phyloP scores from a whole-genome alignment of 2,888 invertebrate genomes.

The Bellardia bayeri region DNA sequence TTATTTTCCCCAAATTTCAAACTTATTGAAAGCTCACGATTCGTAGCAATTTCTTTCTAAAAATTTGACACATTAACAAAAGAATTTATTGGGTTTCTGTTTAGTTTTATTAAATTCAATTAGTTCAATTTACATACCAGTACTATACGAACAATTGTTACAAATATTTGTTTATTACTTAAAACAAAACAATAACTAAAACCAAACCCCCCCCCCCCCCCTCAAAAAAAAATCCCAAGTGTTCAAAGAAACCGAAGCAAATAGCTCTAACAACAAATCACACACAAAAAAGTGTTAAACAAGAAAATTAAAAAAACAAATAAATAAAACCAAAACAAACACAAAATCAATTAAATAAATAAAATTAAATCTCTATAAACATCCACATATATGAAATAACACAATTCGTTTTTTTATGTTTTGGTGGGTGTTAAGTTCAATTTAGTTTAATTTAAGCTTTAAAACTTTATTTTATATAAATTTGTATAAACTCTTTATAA shows the following conservation, averaged over 20 bases:
- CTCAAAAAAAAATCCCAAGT: not conserved
- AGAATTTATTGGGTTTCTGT: too few species aligned
- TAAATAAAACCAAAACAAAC: not conserved
- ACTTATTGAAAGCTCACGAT: too few species aligned
- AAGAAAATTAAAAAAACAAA: not conserved
- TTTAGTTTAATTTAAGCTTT: not conserved
- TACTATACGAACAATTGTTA: not conserved
- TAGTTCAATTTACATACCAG: not conserved
- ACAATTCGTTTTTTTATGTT: not conserved
- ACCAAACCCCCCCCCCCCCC: not conserved
- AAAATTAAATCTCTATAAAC: not conserved
- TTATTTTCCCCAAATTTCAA: too few species aligned
- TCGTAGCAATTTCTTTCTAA: too few species aligned
- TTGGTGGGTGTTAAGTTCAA: constrained; percentile 3
- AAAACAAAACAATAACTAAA: not conserved
- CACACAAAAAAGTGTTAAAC: not conserved
- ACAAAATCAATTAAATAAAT: constrained; percentile 2
- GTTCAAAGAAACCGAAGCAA: not conserved
- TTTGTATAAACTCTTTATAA: too few species aligned
- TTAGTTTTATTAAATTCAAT: not conserved
- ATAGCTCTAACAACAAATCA: not conserved
- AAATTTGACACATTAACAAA: too few species aligned
- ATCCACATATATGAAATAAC: not conserved
- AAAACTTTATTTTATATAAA: too few species aligned
- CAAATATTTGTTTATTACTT: constrained; percentile 5